phyloP scores from a whole-genome alignment of 2,797 vertebrate genomes.

The Mallotus villosus region DNA sequence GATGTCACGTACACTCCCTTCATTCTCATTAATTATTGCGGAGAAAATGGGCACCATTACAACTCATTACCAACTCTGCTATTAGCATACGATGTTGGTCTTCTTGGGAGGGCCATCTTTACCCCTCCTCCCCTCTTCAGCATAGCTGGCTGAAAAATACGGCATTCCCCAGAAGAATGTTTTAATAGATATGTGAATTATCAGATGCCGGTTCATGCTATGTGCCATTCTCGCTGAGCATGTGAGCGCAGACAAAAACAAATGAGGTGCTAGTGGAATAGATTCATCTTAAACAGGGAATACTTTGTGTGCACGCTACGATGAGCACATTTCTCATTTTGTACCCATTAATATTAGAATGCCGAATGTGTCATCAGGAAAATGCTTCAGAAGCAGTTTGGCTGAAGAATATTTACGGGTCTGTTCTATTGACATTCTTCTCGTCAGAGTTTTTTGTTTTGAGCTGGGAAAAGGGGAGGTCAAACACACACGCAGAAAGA shows the following conservation, averaged over 20 bases:
- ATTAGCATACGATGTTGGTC: slow-evolving; percentile 40
- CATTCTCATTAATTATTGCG: slow-evolving; percentile 37
- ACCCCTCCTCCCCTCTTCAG: not conserved
- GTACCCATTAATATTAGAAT: slow-evolving; percentile 41
- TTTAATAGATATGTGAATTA: slow-evolving; percentile 33
- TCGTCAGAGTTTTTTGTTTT: slow-evolving; percentile 1
- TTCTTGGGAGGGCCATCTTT: not conserved
- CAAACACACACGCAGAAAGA: not conserved
- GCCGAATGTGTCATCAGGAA: slow-evolving; percentile 19
- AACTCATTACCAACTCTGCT: slow-evolving; percentile 21
- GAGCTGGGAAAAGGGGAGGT: not conserved
- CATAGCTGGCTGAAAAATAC: slow-evolving; percentile 18
- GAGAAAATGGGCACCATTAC: slow-evolving; percentile 36
- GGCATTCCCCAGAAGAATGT: slow-evolving; percentile 25
- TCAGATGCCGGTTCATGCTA: slow-evolving; percentile 21
- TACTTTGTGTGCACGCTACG: slow-evolving; percentile 25
- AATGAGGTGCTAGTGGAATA: slow-evolving; percentile 27
- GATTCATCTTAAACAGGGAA: slow-evolving; percentile 32
- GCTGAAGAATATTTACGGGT: slow-evolving; percentile 17
- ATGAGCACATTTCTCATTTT: slow-evolving; percentile 19
- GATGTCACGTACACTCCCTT: not conserved
- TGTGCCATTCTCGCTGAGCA: slow-evolving; percentile 9
- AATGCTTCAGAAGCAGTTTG: slow-evolving; percentile 29
- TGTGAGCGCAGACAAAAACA: slow-evolving; percentile 31
- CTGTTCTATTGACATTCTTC: slow-evolving; percentile 23